Percentiles rank a stretch among this genome's conserved stretches.
phyloP scores from a whole-genome alignment of 37 sponge, comb jelly and placozoan genomes.

The Petrosia ficiformis region DNA sequence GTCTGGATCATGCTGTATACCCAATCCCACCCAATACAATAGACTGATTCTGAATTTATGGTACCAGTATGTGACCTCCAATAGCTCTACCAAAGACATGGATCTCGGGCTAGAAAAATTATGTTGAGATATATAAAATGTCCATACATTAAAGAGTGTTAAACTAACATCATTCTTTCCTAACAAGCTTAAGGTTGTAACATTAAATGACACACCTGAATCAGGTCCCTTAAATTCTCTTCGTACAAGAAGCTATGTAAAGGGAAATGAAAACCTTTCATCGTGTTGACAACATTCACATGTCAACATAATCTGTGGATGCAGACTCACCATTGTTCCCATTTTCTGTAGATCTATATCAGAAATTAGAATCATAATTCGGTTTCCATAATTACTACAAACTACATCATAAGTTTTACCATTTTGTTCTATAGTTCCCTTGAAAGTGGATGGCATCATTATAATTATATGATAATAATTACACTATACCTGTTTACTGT shows the following conservation, averaged over 20 bases:
- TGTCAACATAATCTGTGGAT: not conserved
- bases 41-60: too few relatives aligned
- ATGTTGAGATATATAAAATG: not conserved
- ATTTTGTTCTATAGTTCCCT: not conserved
- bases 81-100: not conserved
- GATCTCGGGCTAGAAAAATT: not conserved
- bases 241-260: not conserved
- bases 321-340: not conserved
- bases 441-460: too few relatives aligned
- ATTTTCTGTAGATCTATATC: not conserved
- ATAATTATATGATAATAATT: too few relatives aligned
- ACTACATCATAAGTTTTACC: not conserved
- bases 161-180: not conserved
- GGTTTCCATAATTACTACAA: not conserved
- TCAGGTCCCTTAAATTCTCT: not conserved
- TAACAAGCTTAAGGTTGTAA: not conserved
- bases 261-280: not conserved
- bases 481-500: too few relatives aligned
- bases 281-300: not conserved
- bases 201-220: not conserved
- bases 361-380: not conserved
- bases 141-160: not conserved
- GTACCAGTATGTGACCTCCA: not conserved
- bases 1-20: too few relatives aligned
- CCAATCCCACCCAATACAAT: too few relatives aligned